Evolutionary conservation across 64 coral and sea anemone species (phyloP), one percentile per base, ranked within the genome.

Genomic region (Montipora efflorescens): DNA sequence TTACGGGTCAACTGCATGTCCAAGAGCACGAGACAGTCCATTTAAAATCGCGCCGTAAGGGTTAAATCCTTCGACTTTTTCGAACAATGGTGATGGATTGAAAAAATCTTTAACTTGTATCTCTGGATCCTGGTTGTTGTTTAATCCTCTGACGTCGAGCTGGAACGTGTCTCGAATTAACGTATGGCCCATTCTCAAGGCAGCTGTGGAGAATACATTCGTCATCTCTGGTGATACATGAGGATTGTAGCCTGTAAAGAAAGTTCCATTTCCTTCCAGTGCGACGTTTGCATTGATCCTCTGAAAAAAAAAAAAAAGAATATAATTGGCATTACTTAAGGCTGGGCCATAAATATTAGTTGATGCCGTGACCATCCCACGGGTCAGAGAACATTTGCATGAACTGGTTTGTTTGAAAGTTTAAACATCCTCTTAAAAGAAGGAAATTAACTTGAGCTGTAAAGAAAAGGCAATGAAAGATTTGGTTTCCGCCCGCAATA

Each of bases 171-270:
- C 8, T 18, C 64, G 74, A 46, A 95, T 86, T 59, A 95, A 55
- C 19, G 89, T 87, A 75, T 95, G 94, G 0, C 94, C 94, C 58
- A 95, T 91, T 15, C 94, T 90, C 20, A 87, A 73, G 2, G 89
- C 94, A 49, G 89, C 88, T 14, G 89, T 80, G 9, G 89, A 61
- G 58, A 57, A 57, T 8, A 57, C 10, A 53, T 82, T 82, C 20
- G 61, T 45, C 8, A 61, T 61, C 9, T 0, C 25, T 14, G 23
- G 5, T 15, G 12, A 59, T 43, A 44, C 53, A 14, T 12, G 13
- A 6, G 79, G 79, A 7, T 82, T 12, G 79, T 82, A 82, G 14
- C 53, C 79, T 8, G 22, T 52, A 14, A 82, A 82, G 10, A 9
- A 22, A 7, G 1, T 16, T 22, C 79, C 79, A 13, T 0, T 1